Evolutionary conservation across 1,140 invertebrate species (phyloP), one percentile per base, ranked within the genome.

Genomic region (Hyles euphorbiae): DNA sequence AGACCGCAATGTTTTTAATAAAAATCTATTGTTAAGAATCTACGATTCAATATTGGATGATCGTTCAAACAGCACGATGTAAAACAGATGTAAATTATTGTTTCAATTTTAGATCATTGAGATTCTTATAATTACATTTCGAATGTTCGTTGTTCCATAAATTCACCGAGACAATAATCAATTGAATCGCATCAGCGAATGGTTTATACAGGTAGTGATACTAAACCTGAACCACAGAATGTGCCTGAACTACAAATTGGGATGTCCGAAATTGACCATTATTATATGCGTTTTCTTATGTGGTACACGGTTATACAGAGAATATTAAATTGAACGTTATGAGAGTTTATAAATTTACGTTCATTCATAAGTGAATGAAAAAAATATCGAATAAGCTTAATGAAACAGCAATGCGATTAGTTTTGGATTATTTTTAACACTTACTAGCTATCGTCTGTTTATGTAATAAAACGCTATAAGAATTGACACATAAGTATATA

Each of bases 401-500:
- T 76, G 36, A 74, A 79, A 80, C 67, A 74, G 76, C 72, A 76
- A 59, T 72, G 72, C 65, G 61, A 61, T 68, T 64, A 63, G 68
- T 80, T 60, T 74, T 76, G 70, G 75, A 73, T 80, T 81, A 85
- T 70, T 72, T 83, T 85, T 79, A 88, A 87, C 83, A 88, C 86
- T 88, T 88, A 88, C 80, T 78, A 86, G 62, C 83, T 87, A 87
- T 81, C 72, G 73, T 83, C 77, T 81, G 84, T 86, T 84, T 79
- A 83, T 78, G 84, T 86, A 85, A 84, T 88, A 88, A 88, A 88
- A 87, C 64, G 79, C 88, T 90, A 90, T 87, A 83, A 84, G 87
- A 90, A 90, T 90, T 90, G 89, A 90, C 89, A 89, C 89, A 89
- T 89, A 90, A 90, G 89, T 89, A 90, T 90, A 88, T 89, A 87